A percentile compares a stretch with the other conserved stretches of the same genome.
phyloP scores from a whole-genome alignment of 2,113 vertebrate species.

The Toxotes jaculatrix region DNA sequence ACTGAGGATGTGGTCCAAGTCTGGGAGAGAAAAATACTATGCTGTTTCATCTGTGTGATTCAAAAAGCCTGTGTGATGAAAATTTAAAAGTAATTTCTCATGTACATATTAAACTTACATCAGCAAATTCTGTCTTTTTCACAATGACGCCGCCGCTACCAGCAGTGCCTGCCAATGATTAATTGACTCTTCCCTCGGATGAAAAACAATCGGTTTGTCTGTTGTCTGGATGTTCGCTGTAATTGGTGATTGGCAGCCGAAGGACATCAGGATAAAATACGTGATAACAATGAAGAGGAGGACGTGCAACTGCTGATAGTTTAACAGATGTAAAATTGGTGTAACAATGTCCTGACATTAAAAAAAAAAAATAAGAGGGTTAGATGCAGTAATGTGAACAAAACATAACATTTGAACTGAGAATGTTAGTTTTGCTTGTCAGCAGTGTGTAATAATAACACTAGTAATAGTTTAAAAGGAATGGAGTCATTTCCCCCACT shows the following conservation, averaged over 20 bases:
- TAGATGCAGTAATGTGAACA: background rate
- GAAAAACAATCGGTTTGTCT: conserved; percentile 45
- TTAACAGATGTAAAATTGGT: conserved; percentile 8
- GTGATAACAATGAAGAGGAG: background rate
- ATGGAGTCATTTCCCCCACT: background rate
- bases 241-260: conserved; percentile 64
- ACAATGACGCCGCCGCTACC: conserved; percentile 4
- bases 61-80: conserved; percentile 73
- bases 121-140: conserved; percentile 39
- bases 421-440: background rate
- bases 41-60: conserved; percentile 74
- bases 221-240: conserved; percentile 36
- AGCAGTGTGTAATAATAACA: background rate
- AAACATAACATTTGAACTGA: background rate
- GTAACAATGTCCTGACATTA: background rate
- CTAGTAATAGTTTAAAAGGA: background rate
- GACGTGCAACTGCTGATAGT: background rate
- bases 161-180: conserved; percentile 36
- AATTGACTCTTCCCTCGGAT: conserved; percentile 32
- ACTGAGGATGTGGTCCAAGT: conserved; percentile 32
- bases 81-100: conserved; percentile 72
- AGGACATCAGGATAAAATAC: conserved; percentile 31
- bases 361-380: background rate
- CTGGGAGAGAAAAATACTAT: conserved; percentile 16
- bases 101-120: conserved; percentile 69